Evolutionary conservation across 2,113 vertebrate genomes (phyloP), one percentile per base, ranked within the genome.

Genomic region (Atherinomorus stipes): DNA sequence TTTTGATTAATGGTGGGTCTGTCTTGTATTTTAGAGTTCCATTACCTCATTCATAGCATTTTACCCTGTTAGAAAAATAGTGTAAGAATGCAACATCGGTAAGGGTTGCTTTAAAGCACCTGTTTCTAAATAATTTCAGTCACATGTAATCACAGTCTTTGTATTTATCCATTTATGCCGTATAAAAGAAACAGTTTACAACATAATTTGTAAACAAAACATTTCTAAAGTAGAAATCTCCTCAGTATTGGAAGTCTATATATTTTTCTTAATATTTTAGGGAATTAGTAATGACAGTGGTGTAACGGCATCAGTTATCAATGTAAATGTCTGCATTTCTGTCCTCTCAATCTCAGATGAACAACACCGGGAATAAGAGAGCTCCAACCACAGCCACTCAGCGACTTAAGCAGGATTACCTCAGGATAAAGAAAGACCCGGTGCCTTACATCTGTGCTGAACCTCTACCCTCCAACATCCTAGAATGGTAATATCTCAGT

Each of bases 381-480:
- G 97, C 97, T 85, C 97, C 98, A 15, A 98, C 97, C 1, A 99
- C 98, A 85, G 98, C 98, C 38, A 98, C 98, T 0, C 97, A 99
- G 93, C 89, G 98, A 63, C 94, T 99, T 70, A 99, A 97, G 64
- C 98, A 99, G 91, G 98, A 99, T 94, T 99, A 99, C 89, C 96
- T 99, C 80, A 93, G 98, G 45, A 98, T 99, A 79, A 98, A 98
- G 92, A 98, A 99, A 93, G 98, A 99, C 89, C 98, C 98, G 0
- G 98, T 99, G 94, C 98, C 98, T 94, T 99, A 99, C 74, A 98
- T 99, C 88, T 97, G 97, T 89, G 98, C 98, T 13, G 98, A 99
- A 84, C 98, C 98, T 31, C 95, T 99, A 19, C 96, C 98, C 23
- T 98, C 97, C 45, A 99, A 99, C 74, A 99, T 99, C 80, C 93